Evolutionary conservation across 2,113 vertebrate species (phyloP).

Genomic region (Copsychus sechellarum): DNA sequence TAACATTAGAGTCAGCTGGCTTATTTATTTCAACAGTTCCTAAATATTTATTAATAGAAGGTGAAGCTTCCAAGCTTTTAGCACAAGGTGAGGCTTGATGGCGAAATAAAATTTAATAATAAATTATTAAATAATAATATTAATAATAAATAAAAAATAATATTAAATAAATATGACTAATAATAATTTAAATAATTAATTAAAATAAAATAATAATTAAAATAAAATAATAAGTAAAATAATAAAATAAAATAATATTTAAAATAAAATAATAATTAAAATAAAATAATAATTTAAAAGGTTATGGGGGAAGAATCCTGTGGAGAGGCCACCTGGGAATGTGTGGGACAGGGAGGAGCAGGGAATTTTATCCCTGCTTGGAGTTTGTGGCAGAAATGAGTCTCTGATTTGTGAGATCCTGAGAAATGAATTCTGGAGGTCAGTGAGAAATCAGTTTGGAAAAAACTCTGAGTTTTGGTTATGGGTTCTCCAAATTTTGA

Average conservation of each 20-base stretch:
- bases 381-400: background rate
- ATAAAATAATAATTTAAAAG: background rate
- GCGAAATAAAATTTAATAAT: background rate
- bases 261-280: no score
- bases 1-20: background rate
- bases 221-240: no score
- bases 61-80: constrained; percentile 8
- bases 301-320: background rate
- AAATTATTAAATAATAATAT: no score
- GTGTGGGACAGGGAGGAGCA: background rate
- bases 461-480: background rate
- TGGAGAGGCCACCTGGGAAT: background rate
- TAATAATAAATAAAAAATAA: no score
- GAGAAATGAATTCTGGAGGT: background rate
- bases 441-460: background rate
- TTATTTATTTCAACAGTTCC: constrained; percentile 53
- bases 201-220: no score
- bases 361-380: background rate
- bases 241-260: no score
- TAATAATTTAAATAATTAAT: no score
- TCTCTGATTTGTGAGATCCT: no score
- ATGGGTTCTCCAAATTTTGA: background rate
- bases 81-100: background rate
- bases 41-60: constrained; percentile 59
- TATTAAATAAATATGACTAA: no score